A percentile compares a stretch with the other conserved stretches of the same genome.
phyloP scores from a whole-genome alignment of 2,888 invertebrate species.

The Exephanes ischioxanthus region DNA sequence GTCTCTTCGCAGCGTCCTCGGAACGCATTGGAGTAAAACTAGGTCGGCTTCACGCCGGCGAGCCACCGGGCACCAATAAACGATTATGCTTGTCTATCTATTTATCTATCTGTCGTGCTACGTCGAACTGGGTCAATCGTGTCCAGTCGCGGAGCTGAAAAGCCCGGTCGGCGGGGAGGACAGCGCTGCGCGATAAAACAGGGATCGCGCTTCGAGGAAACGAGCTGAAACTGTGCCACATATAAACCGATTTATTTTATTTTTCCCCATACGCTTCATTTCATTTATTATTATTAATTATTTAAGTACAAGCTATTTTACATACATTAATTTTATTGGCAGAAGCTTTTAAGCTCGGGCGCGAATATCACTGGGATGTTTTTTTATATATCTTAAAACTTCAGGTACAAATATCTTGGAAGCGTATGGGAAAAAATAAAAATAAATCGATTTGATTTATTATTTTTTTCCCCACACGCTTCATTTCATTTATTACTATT shows the following conservation, averaged over 20 bases:
- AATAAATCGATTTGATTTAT: constrained; percentile 8
- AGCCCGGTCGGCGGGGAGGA: constrained; percentile 12
- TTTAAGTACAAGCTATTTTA: neutral
- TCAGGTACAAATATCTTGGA: too few relatives aligned
- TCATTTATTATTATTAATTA: neutral
- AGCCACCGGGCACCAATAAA: neutral
- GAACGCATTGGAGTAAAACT: neutral
- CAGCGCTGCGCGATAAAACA: constrained; percentile 14
- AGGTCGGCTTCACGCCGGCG: neutral
- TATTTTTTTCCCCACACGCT: neutral
- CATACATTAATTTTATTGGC: too few relatives aligned
- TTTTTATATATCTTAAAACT: too few relatives aligned
- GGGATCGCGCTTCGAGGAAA: constrained; percentile 19
- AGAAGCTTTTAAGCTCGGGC: neutral
- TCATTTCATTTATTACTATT: neutral
- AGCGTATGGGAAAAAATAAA: too few relatives aligned
- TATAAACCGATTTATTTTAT: constrained; percentile 22
- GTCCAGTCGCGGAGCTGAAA: constrained; percentile 13
- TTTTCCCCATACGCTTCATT: constrained; percentile 18
- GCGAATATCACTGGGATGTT: too few relatives aligned
- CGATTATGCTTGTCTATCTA: constrained; percentile 20
- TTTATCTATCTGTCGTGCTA: constrained; percentile 55
- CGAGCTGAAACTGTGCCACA: constrained; percentile 27
- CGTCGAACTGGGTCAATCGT: constrained; percentile 57
- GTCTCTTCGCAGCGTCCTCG: neutral